Evolutionary conservation across 2,797 vertebrate genomes (phyloP), one percentile per base, ranked within the genome.

Genomic region (Hippopotamyrus pictus): DNA sequence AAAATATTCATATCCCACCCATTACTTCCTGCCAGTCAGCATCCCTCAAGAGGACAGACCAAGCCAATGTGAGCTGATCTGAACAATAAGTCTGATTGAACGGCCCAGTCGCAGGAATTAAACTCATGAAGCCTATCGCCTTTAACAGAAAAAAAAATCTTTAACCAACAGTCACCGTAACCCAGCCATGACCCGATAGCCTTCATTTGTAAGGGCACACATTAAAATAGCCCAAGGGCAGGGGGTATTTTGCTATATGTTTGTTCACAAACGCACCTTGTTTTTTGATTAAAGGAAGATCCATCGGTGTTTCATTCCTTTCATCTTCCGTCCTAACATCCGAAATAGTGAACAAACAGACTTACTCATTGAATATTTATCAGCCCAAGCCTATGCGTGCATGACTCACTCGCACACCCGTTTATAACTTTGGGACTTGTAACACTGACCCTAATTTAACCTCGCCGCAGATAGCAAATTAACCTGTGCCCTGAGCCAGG

Each of bases 371-470:
- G 96, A 96, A 97, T 96, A 97, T 97, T 96, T 96, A 97, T 96
- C 94, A 96, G 96, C 94, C 89, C 93, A 93, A 94, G 94, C 94
- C 95, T 96, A 96, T 95, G 96, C 96, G 96, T 96, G 95, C 95
- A 94, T 93, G 94, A 94, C 94, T 96, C 95, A 95, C 95, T 95
- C 95, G 95, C 96, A 95, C 94, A 95, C 94, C 95, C 96, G 96
- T 97, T 96, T 97, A 96, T 96, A 96, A 96, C 95, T 96, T 96
- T 96, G 96, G 95, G 96, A 96, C 95, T 96, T 96, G 96, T 96
- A 96, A 94, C 93, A 93, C 93, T 96, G 96, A 96, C 96, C 96
- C 96, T 95, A 96, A 95, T 96, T 96, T 96, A 96, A 96, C 96
- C 96, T 95, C 92, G 95, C 93, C 94, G 95, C 96, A 96, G 96